Percentiles rank a stretch among this genome's conserved stretches.
Evolutionary conservation across 2,113 vertebrate species (phyloP).

Genomic region (Ascaphus truei): DNA sequence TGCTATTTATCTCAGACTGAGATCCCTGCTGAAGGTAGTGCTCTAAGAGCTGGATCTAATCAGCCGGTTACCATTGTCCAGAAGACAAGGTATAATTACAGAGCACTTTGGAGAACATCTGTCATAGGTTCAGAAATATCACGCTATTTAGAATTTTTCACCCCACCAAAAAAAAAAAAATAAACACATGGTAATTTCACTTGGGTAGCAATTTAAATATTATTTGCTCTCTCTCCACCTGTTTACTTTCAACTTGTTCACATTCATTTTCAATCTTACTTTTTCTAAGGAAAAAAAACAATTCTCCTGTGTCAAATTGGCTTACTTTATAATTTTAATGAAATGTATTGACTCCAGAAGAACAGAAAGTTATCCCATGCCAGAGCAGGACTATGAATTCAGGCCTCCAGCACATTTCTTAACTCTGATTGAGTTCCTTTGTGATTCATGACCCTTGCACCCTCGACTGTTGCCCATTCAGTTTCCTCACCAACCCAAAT

Average conservation of each 20-base stretch:
- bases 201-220: conserved; percentile 33
- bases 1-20: conserved; percentile 18
- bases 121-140: conserved; percentile 36
- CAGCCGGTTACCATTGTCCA: conserved; percentile 22
- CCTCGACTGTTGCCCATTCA: too few species aligned
- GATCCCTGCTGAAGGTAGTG: neutral
- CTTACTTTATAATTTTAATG: conserved; percentile 1
- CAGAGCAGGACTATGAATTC: too few species aligned
- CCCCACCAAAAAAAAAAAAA: neutral
- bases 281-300: too few species aligned
- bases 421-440: too few species aligned
- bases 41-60: conserved; percentile 26
- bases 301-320: conserved; percentile 20
- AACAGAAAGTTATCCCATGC: too few species aligned
- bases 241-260: neutral
- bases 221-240: conserved; percentile 17
- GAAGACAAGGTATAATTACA: conserved; percentile 43
- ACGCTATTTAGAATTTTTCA: conserved; percentile 38
- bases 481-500: too few species aligned
- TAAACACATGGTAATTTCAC: conserved; percentile 23
- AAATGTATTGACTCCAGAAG: neutral
- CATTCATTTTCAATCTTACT: neutral
- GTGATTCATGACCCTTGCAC: too few species aligned
- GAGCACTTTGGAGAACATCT: conserved; percentile 40
- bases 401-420: too few species aligned